Base-by-base conservation (phyloP, 2,888 invertebrate species). In the Pseudolycoriella hygida region DNA sequence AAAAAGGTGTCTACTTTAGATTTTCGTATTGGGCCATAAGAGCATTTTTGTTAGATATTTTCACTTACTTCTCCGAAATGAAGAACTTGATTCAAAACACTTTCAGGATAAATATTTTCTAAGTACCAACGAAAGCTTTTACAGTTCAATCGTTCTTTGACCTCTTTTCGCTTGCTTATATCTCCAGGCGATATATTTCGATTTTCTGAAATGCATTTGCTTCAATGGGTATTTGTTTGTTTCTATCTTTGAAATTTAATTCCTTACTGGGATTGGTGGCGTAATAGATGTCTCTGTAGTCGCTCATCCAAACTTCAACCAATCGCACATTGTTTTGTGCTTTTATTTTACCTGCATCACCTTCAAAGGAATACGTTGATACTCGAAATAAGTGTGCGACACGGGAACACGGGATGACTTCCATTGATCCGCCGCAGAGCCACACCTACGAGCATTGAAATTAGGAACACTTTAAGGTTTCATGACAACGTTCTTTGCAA, bases 261-360 rank as follows among this genome's bases (percentile, higher is more conserved):
- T 15, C 10, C 32, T 4, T 17, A 42, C 42, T 30, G 17, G 42
- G 60, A 86, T 84, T 56, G 85, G 66, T 64, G 85, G 82, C 31
- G 64, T 83, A 86, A 64, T 86, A 88, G 64, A 86, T 85, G 58
- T 81, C 73, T 56, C 81, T 79, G 64, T 79, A 82, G 52, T 83
- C 81, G 60, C 83, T 82, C 62, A 83, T 64, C 82, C 82, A 83
- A 38, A 87, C 78, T 67, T 86, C 83, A 42, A 86, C 85, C 53
- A 88, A 67, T 51, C 87, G 72, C 49, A 86, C 76, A 43, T 83
- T 81, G 64, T 87, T 87, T 55, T 80, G 71, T 59, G 81, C 76
- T 48, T 87, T 71, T 43, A 87, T 86, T 64, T 86, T 85, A 8
- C 34, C 31, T 45, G 84, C 83, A 15, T 85, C 84, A 31, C 74